Base-by-base conservation (phyloP, 1,140 invertebrate genomes). In the Ceratina australensis region DNA sequence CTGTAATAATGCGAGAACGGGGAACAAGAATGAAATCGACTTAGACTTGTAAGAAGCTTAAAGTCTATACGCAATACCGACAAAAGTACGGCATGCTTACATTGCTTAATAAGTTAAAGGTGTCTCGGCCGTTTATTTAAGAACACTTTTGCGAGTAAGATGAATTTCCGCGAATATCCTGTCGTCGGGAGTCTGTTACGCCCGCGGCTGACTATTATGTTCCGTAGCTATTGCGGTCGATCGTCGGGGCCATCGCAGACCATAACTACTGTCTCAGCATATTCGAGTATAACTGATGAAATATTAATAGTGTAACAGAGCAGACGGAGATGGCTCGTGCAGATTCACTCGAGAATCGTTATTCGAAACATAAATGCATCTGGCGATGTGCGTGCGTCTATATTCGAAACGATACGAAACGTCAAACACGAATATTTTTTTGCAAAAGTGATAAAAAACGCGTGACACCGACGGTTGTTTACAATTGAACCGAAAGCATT, bases 201-300 rank as follows among this genome's bases (percentile, higher is more conserved):
- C 50, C 26, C 15, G 54, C 42, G 64, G 73, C 64, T 59, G 64
- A 67, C 64, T 60, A 3, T 18, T 18, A 50, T 54, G 47, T 60
- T 76, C 24, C 15, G 15, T 65, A 18, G 28, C 56, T 33, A 68
- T n/a, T 50, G 54, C 26, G 71, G 0, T 54, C 7, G 52, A 18
- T 20, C 54, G 73, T 28, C 54, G 22, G n/a, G 2, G 18, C 28
- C 42, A 15, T 57, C 52, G 15, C 26, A 15, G 52, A 47, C 22
- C 33, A 3, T 54, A 3, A 13, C 33, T 7, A 66, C 61, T 57
- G 64, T 26, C 52, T 75, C 72, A 75, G 72, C 72, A 67, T 66
- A 49, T 75, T 75, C 72, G 18, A 57, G 47, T 26, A 47, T 33
- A 15, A 75, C 52, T 26, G 63, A 66, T 52, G 52, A 67, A 59